A percentile compares a stretch with the other conserved stretches of the same genome.
Conservation (phyloP, 2,797 vertebrate species). For the Intellagama lesueurii region DNA sequence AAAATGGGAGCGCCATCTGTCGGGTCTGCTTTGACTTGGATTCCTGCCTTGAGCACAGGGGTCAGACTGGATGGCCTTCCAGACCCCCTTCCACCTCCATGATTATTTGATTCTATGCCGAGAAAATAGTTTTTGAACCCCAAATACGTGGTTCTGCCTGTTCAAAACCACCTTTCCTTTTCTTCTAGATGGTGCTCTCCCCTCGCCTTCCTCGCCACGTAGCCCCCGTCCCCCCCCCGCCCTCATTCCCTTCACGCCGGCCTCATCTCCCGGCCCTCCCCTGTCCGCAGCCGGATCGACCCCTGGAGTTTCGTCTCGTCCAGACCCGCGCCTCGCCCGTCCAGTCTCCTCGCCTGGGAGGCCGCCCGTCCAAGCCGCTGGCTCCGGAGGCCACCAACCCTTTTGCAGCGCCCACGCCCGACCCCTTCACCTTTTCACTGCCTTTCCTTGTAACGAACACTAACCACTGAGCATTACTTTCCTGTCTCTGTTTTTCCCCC, state of each 20-base stretch:
- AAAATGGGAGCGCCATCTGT: too few species aligned
- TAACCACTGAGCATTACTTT: too few species aligned
- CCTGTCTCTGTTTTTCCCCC: neutral
- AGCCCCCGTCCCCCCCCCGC: constrained; percentile 85
- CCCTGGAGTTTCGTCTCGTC: constrained; percentile 92
- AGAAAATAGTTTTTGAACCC: too few species aligned
- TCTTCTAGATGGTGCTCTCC: constrained; percentile 23
- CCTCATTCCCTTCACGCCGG: constrained; percentile 78
- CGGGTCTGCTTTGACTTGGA: too few species aligned
- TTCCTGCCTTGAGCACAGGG: too few species aligned
- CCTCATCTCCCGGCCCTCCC: constrained; percentile 87
- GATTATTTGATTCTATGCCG: too few species aligned
- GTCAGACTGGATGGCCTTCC: too few species aligned
- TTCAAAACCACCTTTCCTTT: neutral
- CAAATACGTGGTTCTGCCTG: too few species aligned
- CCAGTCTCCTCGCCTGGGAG: constrained; percentile 57
- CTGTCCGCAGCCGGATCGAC: constrained; percentile 87
- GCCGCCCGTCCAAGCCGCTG: constrained; percentile 42
- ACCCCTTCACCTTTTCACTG: constrained; percentile 69
- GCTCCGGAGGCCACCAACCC: constrained; percentile 77
- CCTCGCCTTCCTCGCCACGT: constrained; percentile 56
- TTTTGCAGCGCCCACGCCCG: constrained; percentile 81
- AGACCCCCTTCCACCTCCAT: too few species aligned
- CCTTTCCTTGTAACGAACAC: too few species aligned
- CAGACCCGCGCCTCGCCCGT: constrained; percentile 51